These are phyloP conservation scores for Leptinotarsa peninsularis DNA, from an alignment of 2,888 invertebrate species.

Conservation along the genomic window DNA sequence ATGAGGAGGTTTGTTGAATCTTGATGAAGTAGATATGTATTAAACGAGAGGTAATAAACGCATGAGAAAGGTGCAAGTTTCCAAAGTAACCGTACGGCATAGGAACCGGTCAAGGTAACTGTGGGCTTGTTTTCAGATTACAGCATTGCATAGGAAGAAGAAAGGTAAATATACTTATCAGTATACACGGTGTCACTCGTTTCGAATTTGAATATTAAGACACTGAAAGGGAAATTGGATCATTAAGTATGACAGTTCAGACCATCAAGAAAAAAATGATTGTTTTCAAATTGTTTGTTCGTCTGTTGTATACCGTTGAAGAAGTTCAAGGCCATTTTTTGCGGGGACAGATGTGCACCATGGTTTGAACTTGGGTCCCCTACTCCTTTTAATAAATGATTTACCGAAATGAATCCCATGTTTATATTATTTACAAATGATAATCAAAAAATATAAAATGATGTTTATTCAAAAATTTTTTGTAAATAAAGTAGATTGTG, in stretches of 20 bases:
- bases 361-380: too few species aligned
- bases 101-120: constrained; percentile 13
- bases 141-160: constrained; percentile 14
- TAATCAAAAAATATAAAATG: too few species aligned
- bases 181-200: background rate
- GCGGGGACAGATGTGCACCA: too few species aligned
- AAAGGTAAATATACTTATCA: background rate
- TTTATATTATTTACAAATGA: too few species aligned
- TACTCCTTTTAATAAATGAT: too few species aligned
- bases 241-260: background rate
- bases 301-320: background rate
- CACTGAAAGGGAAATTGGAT: background rate
- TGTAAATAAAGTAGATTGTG: too few species aligned
- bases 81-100: constrained; percentile 14
- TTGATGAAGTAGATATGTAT: background rate
- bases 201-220: background rate
- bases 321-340: too few species aligned
- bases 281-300: background rate
- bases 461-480: too few species aligned
- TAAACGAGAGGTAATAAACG: constrained; percentile 8
- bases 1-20: background rate
- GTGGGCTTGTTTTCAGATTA: constrained; percentile 11
- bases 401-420: too few species aligned
- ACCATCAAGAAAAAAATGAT: background rate
- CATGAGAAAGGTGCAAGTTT: constrained; percentile 6